Base-by-base conservation (phyloP, 2,113 vertebrate genomes). In the Ornithorhynchus anatinus region DNA sequence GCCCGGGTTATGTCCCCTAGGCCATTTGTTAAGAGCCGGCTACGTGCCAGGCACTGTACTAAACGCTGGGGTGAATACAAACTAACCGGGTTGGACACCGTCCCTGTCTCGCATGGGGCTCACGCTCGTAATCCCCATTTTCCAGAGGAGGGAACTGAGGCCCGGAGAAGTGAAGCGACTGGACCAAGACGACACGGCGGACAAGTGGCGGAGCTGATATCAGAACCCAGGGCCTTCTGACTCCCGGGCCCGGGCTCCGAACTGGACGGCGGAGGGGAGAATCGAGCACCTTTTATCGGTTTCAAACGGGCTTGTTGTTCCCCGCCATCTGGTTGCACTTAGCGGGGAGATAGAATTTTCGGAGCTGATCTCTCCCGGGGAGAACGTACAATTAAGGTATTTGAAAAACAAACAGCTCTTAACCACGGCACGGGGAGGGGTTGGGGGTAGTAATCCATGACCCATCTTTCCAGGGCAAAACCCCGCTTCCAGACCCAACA, bases 311-410 rank as follows among this genome's bases (percentile, higher is more conserved):
- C 69, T 76, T 84, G 72, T 86, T 91, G 63, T 89, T 90, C 79
- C 82, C 50, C 64, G 77, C 88, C 93, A 92, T 94, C 90, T 94
- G 93, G 92, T 91, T 91, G 84, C 84, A 82, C 85, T 94, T 94
- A 94, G 88, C 71, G 54, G 79, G 81, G 84, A 88, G 90, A 90
- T 91, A 90, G 84, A 92, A 92, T 93, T 93, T 93, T 90, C 63
- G 44, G 77, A 79, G 76, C 86, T 86, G 90, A 89, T 92, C 89
- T 90, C 84, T 92, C 89, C 90, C 92, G 89, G 78, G 88, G 89
- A 93, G 88, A 93, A 87, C 90, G 85, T 92, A 88, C 91, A 93
- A 94, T 93, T 93, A 94, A 93, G 90, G 89, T 90, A 94, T 94
- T 93, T 92, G 87, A 92, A 94, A 93, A 92, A 85, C 88, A 93